Evolutionary conservation across 2,797 vertebrate species (phyloP).

Genomic region (Botia almorhae): DNA sequence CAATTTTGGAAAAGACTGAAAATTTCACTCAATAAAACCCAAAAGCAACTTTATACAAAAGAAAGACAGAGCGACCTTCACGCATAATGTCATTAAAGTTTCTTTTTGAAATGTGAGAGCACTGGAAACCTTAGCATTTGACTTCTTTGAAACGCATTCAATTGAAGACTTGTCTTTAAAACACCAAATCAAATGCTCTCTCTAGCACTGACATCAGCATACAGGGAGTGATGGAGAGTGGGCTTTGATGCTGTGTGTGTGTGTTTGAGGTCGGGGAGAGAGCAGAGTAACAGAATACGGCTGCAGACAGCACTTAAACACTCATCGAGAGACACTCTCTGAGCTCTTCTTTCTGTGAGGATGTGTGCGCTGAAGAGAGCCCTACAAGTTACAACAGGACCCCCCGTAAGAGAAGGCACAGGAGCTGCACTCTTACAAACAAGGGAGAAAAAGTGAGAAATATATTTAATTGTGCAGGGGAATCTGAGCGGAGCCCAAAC

Average conservation of each 20-base stretch:
- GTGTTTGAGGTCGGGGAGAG: constrained; percentile 60
- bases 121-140: constrained; percentile 35
- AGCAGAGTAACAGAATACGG: constrained; percentile 72
- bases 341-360: constrained; percentile 69
- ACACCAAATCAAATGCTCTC: constrained; percentile 60
- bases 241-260: constrained; percentile 63
- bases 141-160: constrained; percentile 46
- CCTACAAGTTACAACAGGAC: constrained; percentile 71
- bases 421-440: constrained; percentile 33
- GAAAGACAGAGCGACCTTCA: not conserved
- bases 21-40: not conserved
- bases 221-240: constrained; percentile 58
- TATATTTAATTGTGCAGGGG: not conserved
- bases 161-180: constrained; percentile 51
- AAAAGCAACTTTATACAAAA: constrained; percentile 5
- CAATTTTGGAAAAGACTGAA: not conserved
- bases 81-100: constrained; percentile 29
- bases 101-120: constrained; percentile 52
- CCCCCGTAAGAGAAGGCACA: constrained; percentile 22
- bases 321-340: constrained; percentile 57
- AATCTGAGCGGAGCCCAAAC: not conserved
- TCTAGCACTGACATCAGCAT: constrained; percentile 56
- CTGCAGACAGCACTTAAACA: constrained; percentile 75
- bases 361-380: constrained; percentile 40
- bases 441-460: not conserved